These are phyloP conservation scores for Dolomedes plantarius DNA, from an alignment of 2,888 invertebrate species.

Conservation along the genomic window DNA sequence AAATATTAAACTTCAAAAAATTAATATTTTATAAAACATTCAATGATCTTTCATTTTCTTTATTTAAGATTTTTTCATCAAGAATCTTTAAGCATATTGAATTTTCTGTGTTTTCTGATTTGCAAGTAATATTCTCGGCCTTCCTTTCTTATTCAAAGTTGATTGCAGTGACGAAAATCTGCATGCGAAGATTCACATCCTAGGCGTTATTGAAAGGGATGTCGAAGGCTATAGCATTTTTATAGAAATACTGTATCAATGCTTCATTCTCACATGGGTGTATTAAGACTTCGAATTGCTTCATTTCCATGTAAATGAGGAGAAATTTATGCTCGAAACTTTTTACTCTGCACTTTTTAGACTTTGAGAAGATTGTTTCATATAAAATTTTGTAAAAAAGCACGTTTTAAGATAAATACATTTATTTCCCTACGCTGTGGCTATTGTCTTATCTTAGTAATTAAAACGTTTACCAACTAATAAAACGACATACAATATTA, in stretches of 20 bases:
- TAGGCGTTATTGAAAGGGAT: neutral
- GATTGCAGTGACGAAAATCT: neutral
- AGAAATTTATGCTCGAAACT: neutral
- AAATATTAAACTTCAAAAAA: too few relatives aligned
- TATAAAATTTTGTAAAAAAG: too few relatives aligned
- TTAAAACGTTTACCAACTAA: too few relatives aligned
- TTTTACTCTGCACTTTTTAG: neutral
- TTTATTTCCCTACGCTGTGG: too few relatives aligned
- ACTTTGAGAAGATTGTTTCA: too few relatives aligned
- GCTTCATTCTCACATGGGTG: neutral
- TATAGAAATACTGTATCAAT: neutral
- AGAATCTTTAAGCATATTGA: too few relatives aligned
- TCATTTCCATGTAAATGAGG: conserved; percentile 8
- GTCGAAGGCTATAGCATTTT: neutral
- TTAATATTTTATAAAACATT: too few relatives aligned
- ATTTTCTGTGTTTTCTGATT: neutral
- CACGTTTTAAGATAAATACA: too few relatives aligned
- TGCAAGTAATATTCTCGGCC: neutral
- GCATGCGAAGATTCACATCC: neutral
- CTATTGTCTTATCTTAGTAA: too few relatives aligned
- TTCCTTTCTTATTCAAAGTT: neutral
- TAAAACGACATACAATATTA: too few relatives aligned
- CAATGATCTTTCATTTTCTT: too few relatives aligned
- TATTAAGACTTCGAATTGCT: neutral
- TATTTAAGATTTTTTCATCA: too few relatives aligned